Evolutionary conservation across 2,888 invertebrate genomes (phyloP), one percentile per base, ranked within the genome.

Genomic region (Tipula lateralis): DNA sequence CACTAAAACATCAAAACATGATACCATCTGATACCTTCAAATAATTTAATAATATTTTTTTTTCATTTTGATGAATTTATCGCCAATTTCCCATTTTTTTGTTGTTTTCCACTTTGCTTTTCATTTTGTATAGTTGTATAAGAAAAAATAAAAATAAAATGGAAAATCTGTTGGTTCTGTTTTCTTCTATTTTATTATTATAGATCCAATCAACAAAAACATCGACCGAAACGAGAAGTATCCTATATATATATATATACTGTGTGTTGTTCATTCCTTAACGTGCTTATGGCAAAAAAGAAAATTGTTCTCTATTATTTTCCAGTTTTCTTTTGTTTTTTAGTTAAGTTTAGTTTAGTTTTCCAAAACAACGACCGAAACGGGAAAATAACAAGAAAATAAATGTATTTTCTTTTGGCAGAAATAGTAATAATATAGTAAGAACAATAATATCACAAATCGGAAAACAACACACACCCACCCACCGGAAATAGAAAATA

Each of bases 1-100:
- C 24, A 66, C 66, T 66, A 24, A 66, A 66, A 66, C 66, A 66
- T 66, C 66, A 66, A 66, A 66, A 66, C 66, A 66, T 66, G 66
- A 66, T 66, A 66, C 24, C 66, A 66, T 66, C 66, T 66, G 66
- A 66, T 66, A 66, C 66, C 66, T 66, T 66, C 66, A 24, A 66
- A 66, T 66, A 66, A 66, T 66, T 66, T 24, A 66, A 66, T 66
- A 66, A 66, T 24, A n/a, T 66, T 24, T 66, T 24, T 66, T n/a
- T 66, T 66, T 66, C 24, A 9, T 66, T 66, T 66, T 66, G 66
- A 66, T 66, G 66, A 66, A 66, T 66, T 66, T 66, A 66, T 66
- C 66, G 66, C 9, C 66, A 24, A 66, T 66, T 66, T 66, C 24
- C 44, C 13, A 66, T 66, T 66, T 66, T 66, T 66, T 44, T 44